Percentiles rank a stretch among this genome's conserved stretches.
These are phyloP conservation scores for Heteromurus nitidus DNA, from an alignment of 2,888 invertebrate species.

Conservation along the genomic window DNA sequence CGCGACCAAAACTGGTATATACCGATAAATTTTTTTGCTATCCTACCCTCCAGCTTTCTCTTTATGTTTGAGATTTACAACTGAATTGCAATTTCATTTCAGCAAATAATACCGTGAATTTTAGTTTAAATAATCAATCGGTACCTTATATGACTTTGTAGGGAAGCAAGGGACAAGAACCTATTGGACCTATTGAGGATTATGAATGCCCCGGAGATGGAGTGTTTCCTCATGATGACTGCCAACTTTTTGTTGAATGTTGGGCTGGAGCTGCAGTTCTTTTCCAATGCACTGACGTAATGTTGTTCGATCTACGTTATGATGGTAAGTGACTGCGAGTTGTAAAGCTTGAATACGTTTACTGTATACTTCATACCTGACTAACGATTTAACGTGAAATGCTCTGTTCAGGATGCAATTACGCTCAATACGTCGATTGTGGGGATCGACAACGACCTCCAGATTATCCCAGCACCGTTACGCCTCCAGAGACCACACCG, in stretches of 20 bases:
- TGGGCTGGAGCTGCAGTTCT: slow-evolving; percentile 52
- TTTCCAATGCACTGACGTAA: slow-evolving; percentile 56
- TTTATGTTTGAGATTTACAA: no score
- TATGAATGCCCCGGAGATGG: slow-evolving; percentile 61
- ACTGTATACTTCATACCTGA: not conserved
- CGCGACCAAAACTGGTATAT: no score
- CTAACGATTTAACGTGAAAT: not conserved
- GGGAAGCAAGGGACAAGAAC: slow-evolving; percentile 45
- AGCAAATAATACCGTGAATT: no score
- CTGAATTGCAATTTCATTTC: no score
- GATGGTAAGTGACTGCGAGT: slow-evolving; percentile 23
- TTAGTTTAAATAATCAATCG: no score
- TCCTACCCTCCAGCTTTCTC: no score
- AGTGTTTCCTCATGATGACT: slow-evolving; percentile 59
- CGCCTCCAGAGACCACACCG: not conserved
- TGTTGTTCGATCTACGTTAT: slow-evolving; percentile 62
- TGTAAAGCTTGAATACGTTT: not conserved
- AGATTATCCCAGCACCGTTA: slow-evolving; percentile 18
- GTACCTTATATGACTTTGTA: no score
- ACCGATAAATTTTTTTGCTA: no score
- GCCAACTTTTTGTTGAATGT: slow-evolving; percentile 57
- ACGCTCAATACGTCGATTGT: slow-evolving; percentile 59
- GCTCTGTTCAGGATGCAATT: slow-evolving; percentile 65
- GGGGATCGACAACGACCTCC: slow-evolving; percentile 50
- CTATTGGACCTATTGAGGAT: slow-evolving; percentile 54